Evolutionary conservation across 2,113 vertebrate species (phyloP), one percentile per base, ranked within the genome.

Genomic region (Eurystomus gularis): DNA sequence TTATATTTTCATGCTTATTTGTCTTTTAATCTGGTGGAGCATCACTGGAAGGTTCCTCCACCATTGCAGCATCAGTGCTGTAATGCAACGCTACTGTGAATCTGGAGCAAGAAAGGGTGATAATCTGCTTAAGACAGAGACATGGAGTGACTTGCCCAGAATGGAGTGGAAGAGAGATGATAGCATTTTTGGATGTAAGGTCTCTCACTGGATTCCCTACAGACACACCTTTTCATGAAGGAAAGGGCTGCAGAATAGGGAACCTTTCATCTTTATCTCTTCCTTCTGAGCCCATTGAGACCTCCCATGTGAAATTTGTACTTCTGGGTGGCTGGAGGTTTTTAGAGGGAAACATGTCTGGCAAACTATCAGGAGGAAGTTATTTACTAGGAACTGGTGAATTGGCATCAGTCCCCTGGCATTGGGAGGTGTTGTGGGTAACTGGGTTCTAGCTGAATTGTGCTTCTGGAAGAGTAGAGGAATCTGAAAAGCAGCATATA

Each of bases 181-280:
- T 73, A 62, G 26, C 25, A 71, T 77, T 77, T 95, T 93, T 88
- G 62, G 64, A 82, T 76, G 42, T 9, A 85, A 77, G 42, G 13
- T 17, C 60, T 96, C n/a, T 62, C 3, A 5, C 70, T 49, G 26
- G 37, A 73, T 92, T 93, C 79, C 79, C 82, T 70, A 64, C 60
- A 82, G 75, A 69, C 82, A 88, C 58, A 78, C 11, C 29, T 80
- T 96, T 93, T 86, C 68, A 62, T 8, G 72, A 80, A 77, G 42
- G 1, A 77, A 91, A 73, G 68, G 28, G 58, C 55, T 81, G 49
- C 58, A 91, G 52, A 89, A 86, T 1, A 71, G 39, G 12, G 64
- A 95, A 51, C 17, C n/a, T 96, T 95, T 90, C 68, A 88, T 95
- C 79, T 92, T 95, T 70, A 73, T 90, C 79, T 94, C 42, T 83